phyloP scores from a whole-genome alignment of 2,888 invertebrate species.

The Drosophila sordidula region DNA sequence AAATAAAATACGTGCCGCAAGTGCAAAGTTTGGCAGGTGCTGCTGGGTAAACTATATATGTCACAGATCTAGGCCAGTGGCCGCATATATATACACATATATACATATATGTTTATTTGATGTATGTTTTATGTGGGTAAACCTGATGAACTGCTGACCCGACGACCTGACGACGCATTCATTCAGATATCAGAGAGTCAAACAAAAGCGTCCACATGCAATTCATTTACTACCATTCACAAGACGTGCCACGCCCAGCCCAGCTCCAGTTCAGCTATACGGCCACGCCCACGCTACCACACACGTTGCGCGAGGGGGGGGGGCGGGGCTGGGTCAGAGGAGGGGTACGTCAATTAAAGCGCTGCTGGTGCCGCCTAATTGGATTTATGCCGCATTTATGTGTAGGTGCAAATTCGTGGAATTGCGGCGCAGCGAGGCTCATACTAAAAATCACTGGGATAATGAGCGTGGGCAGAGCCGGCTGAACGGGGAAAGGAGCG shows the following conservation, averaged over 20 bases:
- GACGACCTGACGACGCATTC: slow-evolving; percentile 36
- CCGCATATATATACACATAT: neutral
- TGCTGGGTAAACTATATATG: slow-evolving; percentile 22
- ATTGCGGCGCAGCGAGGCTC: slow-evolving; percentile 41
- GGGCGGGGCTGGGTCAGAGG: neutral
- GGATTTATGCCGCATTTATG: slow-evolving; percentile 80
- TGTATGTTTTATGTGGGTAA: neutral
- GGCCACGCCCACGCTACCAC: slow-evolving; percentile 9
- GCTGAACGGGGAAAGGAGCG: neutral
- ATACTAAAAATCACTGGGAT: slow-evolving; percentile 73
- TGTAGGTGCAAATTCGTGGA: slow-evolving; percentile 75
- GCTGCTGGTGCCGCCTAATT: slow-evolving; percentile 76
- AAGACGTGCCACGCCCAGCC: slow-evolving; percentile 41
- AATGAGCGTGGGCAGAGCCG: slow-evolving; percentile 52
- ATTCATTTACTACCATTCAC: slow-evolving; percentile 74
- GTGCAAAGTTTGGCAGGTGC: slow-evolving; percentile 3
- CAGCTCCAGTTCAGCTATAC: neutral
- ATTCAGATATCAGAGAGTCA: slow-evolving; percentile 64
- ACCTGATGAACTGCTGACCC: slow-evolving; percentile 35
- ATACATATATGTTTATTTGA: neutral
- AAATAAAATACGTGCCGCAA: slow-evolving; percentile 27
- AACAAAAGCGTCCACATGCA: slow-evolving; percentile 75
- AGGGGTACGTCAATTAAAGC: slow-evolving; percentile 74
- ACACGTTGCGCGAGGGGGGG: slow-evolving; percentile 20
- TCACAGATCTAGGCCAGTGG: slow-evolving; percentile 45